A percentile compares a stretch with the other conserved stretches of the same genome.
phyloP scores from a whole-genome alignment of 2,888 invertebrate genomes.

The Amiota minor region DNA sequence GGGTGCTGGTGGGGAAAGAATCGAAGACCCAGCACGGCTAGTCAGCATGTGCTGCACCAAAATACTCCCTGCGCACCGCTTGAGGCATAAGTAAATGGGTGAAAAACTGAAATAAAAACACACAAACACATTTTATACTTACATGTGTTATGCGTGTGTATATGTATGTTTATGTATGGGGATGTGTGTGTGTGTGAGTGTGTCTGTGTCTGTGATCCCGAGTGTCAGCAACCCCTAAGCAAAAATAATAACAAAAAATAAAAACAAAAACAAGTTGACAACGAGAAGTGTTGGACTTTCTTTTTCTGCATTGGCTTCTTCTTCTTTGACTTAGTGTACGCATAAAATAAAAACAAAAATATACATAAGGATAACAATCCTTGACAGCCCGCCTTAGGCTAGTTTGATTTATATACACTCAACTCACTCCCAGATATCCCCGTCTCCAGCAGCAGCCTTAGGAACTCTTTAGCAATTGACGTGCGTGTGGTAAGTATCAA shows the following conservation, averaged over 20 bases:
- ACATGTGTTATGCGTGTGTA: neutral
- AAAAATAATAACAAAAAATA: neutral
- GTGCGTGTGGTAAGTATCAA: too few relatives aligned
- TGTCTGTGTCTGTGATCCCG: neutral
- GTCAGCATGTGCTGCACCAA: slow-evolving; percentile 8
- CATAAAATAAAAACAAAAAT: slow-evolving; percentile 10
- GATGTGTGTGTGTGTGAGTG: slow-evolving; percentile 5
- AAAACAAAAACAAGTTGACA: neutral
- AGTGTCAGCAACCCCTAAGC: slow-evolving; percentile 21
- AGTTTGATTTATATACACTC: neutral
- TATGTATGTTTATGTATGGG: neutral
- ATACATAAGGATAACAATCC: neutral
- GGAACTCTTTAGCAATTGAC: too few relatives aligned
- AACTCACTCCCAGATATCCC: too few relatives aligned
- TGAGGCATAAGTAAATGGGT: neutral
- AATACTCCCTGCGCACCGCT: slow-evolving; percentile 7
- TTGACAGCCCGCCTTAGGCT: neutral
- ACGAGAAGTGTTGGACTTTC: too few relatives aligned
- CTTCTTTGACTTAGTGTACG: neutral
- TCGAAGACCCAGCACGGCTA: neutral
- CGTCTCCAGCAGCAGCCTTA: too few relatives aligned
- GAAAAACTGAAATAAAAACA: neutral
- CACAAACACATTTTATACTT: neutral
- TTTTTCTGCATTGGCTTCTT: too few relatives aligned
- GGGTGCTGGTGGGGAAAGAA: too few relatives aligned